Evolutionary conservation across 2,888 invertebrate species (phyloP).

Genomic region (Hemaris fuciformis): DNA sequence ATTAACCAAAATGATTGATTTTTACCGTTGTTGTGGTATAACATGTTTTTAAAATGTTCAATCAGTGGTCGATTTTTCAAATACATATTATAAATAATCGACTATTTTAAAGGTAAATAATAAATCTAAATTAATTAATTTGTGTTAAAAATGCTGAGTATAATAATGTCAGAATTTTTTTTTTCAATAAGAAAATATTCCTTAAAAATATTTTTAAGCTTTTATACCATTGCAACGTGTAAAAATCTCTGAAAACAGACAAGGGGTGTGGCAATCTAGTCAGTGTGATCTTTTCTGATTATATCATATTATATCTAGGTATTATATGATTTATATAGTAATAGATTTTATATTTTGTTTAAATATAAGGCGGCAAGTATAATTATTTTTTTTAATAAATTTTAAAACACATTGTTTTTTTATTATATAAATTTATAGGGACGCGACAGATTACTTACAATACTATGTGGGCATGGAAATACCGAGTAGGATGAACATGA

Average conservation of each 20-base stretch:
- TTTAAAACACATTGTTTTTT: conserved; percentile 25
- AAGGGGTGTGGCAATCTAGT: conserved; percentile 80
- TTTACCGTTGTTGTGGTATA: conserved; percentile 21
- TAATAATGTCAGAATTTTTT: neutral
- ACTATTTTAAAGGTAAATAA: neutral
- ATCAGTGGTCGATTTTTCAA: neutral
- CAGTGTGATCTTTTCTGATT: conserved; percentile 70
- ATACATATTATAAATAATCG: neutral
- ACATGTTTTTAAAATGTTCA: neutral
- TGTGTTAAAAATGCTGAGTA: neutral
- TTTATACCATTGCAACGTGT: conserved; percentile 4
- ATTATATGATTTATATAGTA: conserved; percentile 36
- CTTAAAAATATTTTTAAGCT: neutral
- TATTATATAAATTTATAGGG: conserved; percentile 13
- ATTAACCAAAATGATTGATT: conserved; percentile 45
- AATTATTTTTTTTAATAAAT: conserved; percentile 43
- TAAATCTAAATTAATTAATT: neutral
- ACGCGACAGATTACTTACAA: too few species aligned
- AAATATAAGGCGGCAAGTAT: conserved; percentile 30
- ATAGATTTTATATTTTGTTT: conserved; percentile 42
- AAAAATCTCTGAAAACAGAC: conserved; percentile 51
- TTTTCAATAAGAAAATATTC: neutral
- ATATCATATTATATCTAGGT: conserved; percentile 36
- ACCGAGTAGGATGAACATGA: too few species aligned
- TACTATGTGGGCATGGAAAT: too few species aligned